Evolutionary conservation across 2,113 vertebrate species (phyloP).

Genomic region (Fulica atra): DNA sequence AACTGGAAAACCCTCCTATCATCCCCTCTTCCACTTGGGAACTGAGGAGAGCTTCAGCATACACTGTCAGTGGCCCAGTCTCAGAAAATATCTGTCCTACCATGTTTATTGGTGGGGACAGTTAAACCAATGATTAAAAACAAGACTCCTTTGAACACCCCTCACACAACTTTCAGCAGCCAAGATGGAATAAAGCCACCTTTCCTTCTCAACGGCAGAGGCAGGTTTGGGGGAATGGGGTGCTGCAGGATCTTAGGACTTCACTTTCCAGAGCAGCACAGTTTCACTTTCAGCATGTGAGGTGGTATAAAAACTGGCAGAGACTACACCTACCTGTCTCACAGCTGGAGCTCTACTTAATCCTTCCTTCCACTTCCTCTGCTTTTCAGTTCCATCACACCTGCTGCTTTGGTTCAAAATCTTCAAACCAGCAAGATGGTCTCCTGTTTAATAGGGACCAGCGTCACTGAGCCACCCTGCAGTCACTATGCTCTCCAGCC

Average conservation of each 20-base stretch:
- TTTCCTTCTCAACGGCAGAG: not conserved
- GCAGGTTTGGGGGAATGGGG: not conserved
- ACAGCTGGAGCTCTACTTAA: not conserved
- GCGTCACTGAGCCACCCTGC: not conserved
- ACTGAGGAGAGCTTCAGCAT: not conserved
- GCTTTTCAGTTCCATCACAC: not conserved
- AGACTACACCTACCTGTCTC: not conserved
- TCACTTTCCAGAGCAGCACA: not conserved
- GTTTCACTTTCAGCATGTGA: not conserved
- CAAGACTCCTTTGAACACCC: not conserved
- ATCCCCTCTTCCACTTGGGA: not conserved
- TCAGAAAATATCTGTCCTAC: not conserved
- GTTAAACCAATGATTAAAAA: not conserved
- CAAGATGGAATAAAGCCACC: not conserved
- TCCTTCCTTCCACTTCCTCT: not conserved
- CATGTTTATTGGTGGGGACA: not conserved
- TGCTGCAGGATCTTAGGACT: not conserved
- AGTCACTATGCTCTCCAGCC: not conserved
- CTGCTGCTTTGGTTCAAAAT: slow-evolving; percentile 1
- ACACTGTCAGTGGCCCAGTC: not conserved
- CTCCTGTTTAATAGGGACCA: not conserved
- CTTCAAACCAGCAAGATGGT: slow-evolving; percentile 23
- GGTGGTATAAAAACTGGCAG: not conserved
- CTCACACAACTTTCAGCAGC: not conserved
- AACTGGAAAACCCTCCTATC: not conserved